Evolutionary conservation across 2,113 vertebrate species (phyloP).

Genomic region (Pomatostomus ruficeps): DNA sequence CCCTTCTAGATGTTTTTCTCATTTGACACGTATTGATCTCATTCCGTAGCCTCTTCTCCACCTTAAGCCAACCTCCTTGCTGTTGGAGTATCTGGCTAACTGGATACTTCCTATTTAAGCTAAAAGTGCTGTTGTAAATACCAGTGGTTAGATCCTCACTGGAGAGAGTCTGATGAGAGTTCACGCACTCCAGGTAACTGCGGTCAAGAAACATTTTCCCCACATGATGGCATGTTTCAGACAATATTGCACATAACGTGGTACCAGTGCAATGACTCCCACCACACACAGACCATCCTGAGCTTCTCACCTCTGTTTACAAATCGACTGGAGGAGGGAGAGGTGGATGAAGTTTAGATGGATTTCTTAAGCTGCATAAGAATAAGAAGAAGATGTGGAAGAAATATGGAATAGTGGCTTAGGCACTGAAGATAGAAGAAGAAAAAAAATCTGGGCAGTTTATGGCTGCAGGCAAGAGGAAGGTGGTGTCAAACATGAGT

Average conservation of each 20-base stretch:
- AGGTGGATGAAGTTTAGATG: neutral
- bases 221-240: fast-evolving
- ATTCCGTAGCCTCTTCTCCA: neutral
- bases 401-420: neutral
- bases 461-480: neutral
- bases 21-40: fast-evolving
- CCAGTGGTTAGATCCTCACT: too few relatives aligned
- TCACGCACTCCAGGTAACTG: fast-evolving
- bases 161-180: neutral
- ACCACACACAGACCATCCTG: fast-evolving
- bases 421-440: neutral
- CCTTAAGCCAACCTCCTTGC: fast-evolving
- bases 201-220: neutral
- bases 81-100: neutral
- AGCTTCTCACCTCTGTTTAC: neutral
- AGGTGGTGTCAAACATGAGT: neutral
- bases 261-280: fast-evolving
- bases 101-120: neutral
- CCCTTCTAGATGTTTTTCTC: too few relatives aligned
- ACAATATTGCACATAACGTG: fast-evolving
- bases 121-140: neutral
- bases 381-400: neutral
- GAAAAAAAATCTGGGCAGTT: neutral
- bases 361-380: neutral
- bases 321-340: neutral